phyloP scores from a whole-genome alignment of 1,140 invertebrate genomes.

The Tyrophagus putrescentiae region DNA sequence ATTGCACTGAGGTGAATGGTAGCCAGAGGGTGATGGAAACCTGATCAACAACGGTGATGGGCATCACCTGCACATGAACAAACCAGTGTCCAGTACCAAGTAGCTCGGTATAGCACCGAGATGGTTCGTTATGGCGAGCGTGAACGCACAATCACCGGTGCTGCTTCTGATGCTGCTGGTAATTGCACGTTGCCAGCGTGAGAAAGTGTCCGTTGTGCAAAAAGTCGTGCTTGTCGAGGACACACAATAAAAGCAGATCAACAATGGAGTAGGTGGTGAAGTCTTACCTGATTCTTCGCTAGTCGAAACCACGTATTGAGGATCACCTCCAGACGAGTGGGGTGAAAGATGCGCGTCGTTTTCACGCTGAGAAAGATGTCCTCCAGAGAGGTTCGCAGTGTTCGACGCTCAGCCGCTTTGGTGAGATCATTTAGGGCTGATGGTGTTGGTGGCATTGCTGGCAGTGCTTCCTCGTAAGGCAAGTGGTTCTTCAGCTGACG shows the following conservation, averaged over 20 bases:
- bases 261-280: constrained; percentile 4
- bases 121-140: neutral
- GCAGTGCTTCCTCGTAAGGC: too few relatives aligned
- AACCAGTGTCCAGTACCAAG: too few relatives aligned
- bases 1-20: too few relatives aligned
- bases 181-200: neutral
- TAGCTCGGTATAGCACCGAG: neutral
- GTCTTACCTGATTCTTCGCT: constrained; percentile 66
- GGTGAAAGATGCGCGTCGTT: constrained; percentile 73
- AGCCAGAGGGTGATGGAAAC: too few relatives aligned
- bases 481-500: too few relatives aligned
- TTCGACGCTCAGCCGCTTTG: neutral
- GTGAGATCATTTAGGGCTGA: neutral
- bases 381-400: constrained; percentile 38
- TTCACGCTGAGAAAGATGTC: constrained; percentile 89
- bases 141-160: neutral
- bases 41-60: too few relatives aligned
- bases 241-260: neutral
- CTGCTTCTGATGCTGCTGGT: neutral
- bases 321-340: constrained; percentile 63
- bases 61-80: too few relatives aligned
- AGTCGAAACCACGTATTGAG: constrained; percentile 83
- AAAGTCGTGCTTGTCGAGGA: neutral
- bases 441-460: too few relatives aligned
- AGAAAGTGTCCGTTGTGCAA: neutral